Evolutionary conservation across 2,113 vertebrate species (phyloP).

Genomic region (Carassius gibelio): DNA sequence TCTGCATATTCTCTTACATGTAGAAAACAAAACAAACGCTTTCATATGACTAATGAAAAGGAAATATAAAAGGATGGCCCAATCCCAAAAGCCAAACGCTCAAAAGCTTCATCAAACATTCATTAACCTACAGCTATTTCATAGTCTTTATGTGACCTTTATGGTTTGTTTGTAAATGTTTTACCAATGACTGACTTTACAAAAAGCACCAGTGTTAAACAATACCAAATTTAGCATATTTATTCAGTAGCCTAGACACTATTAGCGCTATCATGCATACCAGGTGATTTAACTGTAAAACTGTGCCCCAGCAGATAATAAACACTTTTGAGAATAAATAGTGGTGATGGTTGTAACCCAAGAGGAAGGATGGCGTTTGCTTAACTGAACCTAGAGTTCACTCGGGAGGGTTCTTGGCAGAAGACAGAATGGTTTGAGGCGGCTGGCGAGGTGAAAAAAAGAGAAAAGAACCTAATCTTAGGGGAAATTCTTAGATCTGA

Average conservation of each 20-base stretch:
- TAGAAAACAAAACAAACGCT: neutral
- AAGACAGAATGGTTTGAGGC: conserved; percentile 7
- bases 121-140: neutral
- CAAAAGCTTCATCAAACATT: neutral
- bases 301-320: conserved; percentile 16
- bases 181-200: neutral
- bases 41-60: neutral
- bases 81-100: neutral
- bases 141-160: neutral
- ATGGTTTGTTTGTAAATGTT: neutral
- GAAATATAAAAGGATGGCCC: neutral
- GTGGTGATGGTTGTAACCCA: conserved; percentile 30
- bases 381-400: conserved; percentile 4
- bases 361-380: conserved; percentile 11
- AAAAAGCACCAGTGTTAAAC: neutral
- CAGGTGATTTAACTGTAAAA: conserved; percentile 25
- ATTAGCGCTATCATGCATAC: neutral
- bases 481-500: conserved; percentile 10
- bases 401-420: neutral
- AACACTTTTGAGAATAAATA: conserved; percentile 32
- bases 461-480: no score
- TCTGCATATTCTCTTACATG: neutral
- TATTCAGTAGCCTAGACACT: neutral
- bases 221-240: neutral
- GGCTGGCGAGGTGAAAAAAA: neutral